Base-by-base conservation (phyloP, 1,140 invertebrate genomes). In the Pseudoatta argentina region DNA sequence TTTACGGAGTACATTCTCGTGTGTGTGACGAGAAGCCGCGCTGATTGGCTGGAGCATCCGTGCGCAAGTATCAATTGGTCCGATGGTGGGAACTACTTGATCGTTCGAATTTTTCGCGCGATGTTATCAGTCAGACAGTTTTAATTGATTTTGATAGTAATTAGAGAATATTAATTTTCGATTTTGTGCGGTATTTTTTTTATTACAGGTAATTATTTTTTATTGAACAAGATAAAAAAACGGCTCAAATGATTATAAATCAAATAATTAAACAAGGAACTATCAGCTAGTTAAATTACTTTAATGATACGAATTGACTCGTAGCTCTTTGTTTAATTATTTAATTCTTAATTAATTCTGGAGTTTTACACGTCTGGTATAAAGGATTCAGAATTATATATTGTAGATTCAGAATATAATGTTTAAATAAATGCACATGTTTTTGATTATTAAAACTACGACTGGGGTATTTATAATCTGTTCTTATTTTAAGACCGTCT, bases 21-120 rank as follows among this genome's bases (percentile, higher is more conserved):
- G 64, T 83, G 55, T 83, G 55, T 51, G 83, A 64, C 66, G 77
- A 85, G 21, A 16, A 16, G 0, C 34, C 4, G 12, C 24, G 44
- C 59, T 8, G 77, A 92, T 93, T 93, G 88, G 89, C 64, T 18
- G 53, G 7, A 16, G 48, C n/a, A 7, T 2, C 24, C 57, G 30
- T 57, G 12, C 69, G 48, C 59, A 44, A 27, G 0, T 48, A 53
- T 44, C 81, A 39, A 89, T 88, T 89, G 79, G 91, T 21, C 5
- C 55, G 10, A 39, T 30, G n/a, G 44, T 51, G 86, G 86, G 89
- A 59, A 90, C 91, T 93, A 91, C 91, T 93, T 93, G 92, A 82
- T 30, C n/a, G 69, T 69, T 66, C 2, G 2, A 85, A 92, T 91
- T 86, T 63, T 66, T 82, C 21, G 86, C 91, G 89, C 86, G 86